Percentiles rank a stretch among this genome's conserved stretches.
Conservation (phyloP, 2,888 invertebrate genomes). For the Sminthurinus aureus region DNA sequence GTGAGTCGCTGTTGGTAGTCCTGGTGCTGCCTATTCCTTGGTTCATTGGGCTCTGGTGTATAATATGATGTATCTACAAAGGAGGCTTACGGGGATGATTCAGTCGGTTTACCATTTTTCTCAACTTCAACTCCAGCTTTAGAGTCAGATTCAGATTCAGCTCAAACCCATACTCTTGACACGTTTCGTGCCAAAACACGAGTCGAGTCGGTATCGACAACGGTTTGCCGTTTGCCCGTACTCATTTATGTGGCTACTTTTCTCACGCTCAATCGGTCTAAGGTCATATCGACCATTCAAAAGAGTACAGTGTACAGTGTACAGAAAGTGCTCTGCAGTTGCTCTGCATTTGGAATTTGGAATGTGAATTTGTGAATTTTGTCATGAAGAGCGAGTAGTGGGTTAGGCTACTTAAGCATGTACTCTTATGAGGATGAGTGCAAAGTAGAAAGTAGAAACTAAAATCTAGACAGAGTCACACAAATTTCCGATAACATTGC, state of each 20-base stretch:
- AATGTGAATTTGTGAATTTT: neutral
- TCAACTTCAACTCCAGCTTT: neutral
- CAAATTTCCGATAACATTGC: neutral
- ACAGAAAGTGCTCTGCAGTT: neutral
- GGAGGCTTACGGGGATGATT: conserved; percentile 24
- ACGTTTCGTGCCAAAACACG: neutral
- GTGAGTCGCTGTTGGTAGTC: neutral
- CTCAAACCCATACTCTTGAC: neutral
- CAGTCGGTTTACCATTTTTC: conserved; percentile 26
- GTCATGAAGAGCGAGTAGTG: neutral
- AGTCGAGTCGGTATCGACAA: no score
- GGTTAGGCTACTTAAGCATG: neutral
- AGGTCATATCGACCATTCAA: neutral
- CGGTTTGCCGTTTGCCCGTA: no score
- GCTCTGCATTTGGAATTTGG: neutral
- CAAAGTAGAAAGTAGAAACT: neutral
- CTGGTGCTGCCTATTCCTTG: neutral
- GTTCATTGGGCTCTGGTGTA: conserved; percentile 39
- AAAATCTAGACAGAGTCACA: neutral
- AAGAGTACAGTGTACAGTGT: neutral
- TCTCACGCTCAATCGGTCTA: neutral
- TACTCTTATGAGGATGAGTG: neutral
- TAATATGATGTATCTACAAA: conserved; percentile 20
- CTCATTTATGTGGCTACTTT: neutral
- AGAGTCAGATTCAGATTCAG: no score